Evolutionary conservation across 1,140 invertebrate genomes (phyloP).

Genomic region (Penaeus indicus): DNA sequence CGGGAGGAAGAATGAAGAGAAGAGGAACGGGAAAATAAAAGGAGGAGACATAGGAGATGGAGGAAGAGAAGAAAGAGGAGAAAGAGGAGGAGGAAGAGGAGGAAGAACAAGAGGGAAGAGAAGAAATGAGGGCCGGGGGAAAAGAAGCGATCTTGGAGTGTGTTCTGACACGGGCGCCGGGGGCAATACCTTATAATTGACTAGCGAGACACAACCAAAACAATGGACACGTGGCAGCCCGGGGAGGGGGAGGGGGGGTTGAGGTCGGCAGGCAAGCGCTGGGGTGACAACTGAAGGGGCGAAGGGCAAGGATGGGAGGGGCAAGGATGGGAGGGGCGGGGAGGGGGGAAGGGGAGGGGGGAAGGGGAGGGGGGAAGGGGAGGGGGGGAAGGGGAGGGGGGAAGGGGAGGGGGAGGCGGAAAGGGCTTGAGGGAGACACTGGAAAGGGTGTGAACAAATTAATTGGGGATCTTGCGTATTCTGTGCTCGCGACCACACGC

Average conservation of each 20-base stretch:
- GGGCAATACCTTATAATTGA: conserved; percentile 24
- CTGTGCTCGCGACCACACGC: neutral
- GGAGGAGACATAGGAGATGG: neutral
- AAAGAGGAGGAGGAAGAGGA: neutral
- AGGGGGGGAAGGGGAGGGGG: neutral
- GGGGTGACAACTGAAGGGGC: neutral
- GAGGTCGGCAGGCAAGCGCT: neutral
- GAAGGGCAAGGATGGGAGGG: neutral
- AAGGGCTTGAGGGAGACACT: neutral
- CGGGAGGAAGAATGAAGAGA: neutral
- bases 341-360: no score
- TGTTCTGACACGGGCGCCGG: neutral
- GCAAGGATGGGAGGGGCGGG: neutral
- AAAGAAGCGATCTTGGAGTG: neutral
- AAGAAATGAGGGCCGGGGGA: conserved; percentile 1
- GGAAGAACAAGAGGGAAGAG: neutral
- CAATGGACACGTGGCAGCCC: conserved; percentile 2
- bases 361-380: neutral
- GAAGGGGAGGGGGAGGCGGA: neutral
- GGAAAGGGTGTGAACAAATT: neutral
- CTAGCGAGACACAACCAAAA: conserved; percentile 22
- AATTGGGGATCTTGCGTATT: neutral
- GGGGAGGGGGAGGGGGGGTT: neutral
- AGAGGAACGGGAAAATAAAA: neutral
- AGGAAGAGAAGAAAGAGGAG: neutral